Evolutionary conservation across 2,113 vertebrate species (phyloP).

Genomic region (Poecile atricapillus): DNA sequence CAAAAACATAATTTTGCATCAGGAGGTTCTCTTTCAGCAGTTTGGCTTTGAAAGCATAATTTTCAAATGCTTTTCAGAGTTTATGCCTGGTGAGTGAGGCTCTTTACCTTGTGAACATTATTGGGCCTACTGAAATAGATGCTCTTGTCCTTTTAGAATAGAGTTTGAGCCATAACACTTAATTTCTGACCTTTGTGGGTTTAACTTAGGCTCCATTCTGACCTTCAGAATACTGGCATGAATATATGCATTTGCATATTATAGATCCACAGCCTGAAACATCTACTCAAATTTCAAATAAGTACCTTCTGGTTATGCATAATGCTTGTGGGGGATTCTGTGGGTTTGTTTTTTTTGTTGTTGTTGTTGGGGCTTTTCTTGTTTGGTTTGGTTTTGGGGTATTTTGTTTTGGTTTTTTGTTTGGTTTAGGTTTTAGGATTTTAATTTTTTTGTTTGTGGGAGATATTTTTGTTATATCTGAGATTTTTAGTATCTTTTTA

Average conservation of each 20-base stretch:
- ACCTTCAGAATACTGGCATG: conserved; percentile 2
- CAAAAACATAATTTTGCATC: background rate
- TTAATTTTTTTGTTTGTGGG: background rate
- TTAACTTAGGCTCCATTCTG: conserved; percentile 5
- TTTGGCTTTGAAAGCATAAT: background rate
- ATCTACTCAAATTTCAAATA: background rate
- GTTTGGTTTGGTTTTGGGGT: background rate
- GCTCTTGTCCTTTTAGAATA: conserved; percentile 23
- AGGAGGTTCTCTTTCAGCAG: background rate
- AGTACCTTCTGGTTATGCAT: background rate
- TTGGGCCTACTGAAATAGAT: background rate
- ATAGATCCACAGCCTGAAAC: background rate
- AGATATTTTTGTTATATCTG: background rate
- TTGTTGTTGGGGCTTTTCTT: too few species aligned
- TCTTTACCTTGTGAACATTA: conserved; percentile 31
- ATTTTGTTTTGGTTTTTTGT: background rate
- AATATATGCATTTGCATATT: conserved; percentile 16
- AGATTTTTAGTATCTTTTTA: background rate
- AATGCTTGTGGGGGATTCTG: background rate
- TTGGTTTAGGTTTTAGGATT: background rate
- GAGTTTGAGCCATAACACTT: conserved; percentile 21
- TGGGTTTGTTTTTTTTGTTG: background rate
- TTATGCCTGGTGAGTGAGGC: background rate
- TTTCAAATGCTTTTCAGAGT: conserved; percentile 17
- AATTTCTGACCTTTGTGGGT: conserved; percentile 42